phyloP scores from a whole-genome alignment of 2,888 invertebrate species.

The Thecophora atra region DNA sequence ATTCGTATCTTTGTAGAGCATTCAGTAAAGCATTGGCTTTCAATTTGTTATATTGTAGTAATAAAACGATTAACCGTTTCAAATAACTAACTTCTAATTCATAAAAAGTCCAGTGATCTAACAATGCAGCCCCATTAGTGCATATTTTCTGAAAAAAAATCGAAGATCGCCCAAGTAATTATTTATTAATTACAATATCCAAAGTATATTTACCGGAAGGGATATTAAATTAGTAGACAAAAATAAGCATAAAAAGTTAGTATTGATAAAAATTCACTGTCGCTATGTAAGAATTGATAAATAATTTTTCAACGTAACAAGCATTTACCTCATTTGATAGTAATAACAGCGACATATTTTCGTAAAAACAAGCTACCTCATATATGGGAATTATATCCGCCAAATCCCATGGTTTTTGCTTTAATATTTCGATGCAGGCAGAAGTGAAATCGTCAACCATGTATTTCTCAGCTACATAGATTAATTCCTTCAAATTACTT shows the following conservation, averaged over 20 bases:
- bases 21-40: neutral
- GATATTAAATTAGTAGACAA: too few species aligned
- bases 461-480: conserved; percentile 47
- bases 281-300: too few species aligned
- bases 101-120: conserved; percentile 6
- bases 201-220: too few species aligned
- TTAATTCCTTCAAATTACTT: conserved; percentile 40
- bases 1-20: conserved; percentile 8
- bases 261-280: too few species aligned
- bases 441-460: conserved; percentile 48
- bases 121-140: neutral
- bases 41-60: neutral
- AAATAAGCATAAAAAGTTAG: too few species aligned
- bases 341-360: conserved; percentile 35
- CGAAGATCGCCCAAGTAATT: neutral
- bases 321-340: conserved; percentile 33
- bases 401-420: conserved; percentile 45
- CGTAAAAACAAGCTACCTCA: conserved; percentile 47
- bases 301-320: too few species aligned
- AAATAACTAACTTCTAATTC: conserved; percentile 4
- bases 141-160: conserved; percentile 9
- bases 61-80: neutral
- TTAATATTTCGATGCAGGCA: conserved; percentile 44
- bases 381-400: conserved; percentile 46
- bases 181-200: neutral